Evolutionary conservation across 2,113 vertebrate species (phyloP).

Genomic region (Burhinus bistriatus): DNA sequence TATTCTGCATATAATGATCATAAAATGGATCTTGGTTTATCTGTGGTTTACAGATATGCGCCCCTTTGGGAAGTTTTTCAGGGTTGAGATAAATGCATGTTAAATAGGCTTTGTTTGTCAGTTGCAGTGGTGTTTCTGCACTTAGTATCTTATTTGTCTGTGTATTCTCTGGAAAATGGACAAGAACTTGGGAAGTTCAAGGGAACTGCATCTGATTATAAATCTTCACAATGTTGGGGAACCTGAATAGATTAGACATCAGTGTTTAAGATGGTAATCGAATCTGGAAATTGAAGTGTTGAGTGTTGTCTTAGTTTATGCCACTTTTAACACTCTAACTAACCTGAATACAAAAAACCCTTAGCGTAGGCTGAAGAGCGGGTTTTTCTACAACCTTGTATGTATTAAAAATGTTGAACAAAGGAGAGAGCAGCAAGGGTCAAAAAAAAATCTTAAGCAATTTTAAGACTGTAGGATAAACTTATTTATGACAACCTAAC

Average conservation of each 20-base stretch:
- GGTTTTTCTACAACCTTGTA: not conserved
- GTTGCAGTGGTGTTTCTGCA: not conserved
- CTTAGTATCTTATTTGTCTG: not conserved
- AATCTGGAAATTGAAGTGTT: not conserved
- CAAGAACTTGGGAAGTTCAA: not conserved
- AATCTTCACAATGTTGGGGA: not conserved
- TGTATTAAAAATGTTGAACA: not conserved
- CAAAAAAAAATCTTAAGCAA: not conserved
- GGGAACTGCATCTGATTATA: not conserved
- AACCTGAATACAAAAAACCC: not conserved
- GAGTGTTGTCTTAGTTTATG: not conserved
- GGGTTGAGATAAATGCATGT: not conserved
- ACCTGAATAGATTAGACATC: not conserved
- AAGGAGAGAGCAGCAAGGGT: not conserved
- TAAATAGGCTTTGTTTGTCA: not conserved
- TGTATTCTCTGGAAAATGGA: not conserved
- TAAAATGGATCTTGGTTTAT: not conserved
- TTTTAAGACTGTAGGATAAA: not conserved
- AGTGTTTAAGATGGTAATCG: not conserved
- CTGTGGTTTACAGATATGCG: not conserved
- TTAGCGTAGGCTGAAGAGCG: not conserved
- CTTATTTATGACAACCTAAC: accelerated
- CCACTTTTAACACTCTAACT: not conserved
- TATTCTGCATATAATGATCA: not conserved
- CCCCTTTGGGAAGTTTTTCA: not conserved